phyloP scores from a whole-genome alignment of 2,113 vertebrate genomes.

The Tricholaema leucomelas region DNA sequence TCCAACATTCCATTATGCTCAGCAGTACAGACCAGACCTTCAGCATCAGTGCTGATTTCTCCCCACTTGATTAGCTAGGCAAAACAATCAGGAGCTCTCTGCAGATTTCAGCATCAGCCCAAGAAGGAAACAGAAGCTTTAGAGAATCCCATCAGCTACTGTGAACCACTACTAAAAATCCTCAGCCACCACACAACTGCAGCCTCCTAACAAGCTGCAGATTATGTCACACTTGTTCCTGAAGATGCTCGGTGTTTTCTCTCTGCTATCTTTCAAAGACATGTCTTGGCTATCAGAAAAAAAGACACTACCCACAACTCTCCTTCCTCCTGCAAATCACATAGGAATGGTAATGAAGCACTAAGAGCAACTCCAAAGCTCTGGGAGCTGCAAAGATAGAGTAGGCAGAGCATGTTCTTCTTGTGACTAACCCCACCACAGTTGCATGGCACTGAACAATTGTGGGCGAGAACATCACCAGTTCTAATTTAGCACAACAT shows the following conservation, averaged over 20 bases:
- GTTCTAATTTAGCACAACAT: conserved; percentile 55
- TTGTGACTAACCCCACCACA: conserved; percentile 50
- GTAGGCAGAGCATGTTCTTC: conserved; percentile 28
- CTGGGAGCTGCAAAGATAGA: background rate
- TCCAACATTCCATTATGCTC: background rate
- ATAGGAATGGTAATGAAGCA: background rate
- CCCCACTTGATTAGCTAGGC: background rate
- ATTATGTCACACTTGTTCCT: background rate
- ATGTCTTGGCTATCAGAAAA: background rate
- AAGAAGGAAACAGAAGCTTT: background rate
- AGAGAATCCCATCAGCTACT: background rate
- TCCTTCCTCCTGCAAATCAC: background rate
- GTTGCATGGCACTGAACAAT: conserved; percentile 6
- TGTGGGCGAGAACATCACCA: conserved; percentile 47
- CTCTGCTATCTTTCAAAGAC: background rate
- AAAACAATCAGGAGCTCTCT: background rate
- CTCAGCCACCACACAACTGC: background rate
- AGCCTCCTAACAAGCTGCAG: background rate
- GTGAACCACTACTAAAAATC: background rate
- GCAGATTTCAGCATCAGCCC: background rate
- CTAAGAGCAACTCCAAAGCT: background rate
- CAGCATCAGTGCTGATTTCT: background rate
- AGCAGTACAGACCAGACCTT: background rate
- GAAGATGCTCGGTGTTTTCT: background rate
- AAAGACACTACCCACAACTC: background rate